Evolutionary conservation across 2,888 invertebrate species (phyloP), one percentile per base, ranked within the genome.

Genomic region (Acanthococcus lagerstroemiae): DNA sequence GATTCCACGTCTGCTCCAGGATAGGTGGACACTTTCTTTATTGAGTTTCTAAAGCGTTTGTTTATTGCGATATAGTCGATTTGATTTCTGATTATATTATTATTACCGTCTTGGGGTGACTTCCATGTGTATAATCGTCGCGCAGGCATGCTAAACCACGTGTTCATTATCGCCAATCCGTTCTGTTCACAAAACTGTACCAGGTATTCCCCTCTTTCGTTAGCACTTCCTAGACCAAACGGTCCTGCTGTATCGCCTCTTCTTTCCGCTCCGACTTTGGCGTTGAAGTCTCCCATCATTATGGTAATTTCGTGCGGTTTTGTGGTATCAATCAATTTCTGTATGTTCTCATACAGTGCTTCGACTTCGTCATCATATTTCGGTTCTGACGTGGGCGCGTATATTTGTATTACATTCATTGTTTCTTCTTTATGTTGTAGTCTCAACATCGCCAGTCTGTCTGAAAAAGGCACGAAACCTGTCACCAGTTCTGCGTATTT

Each of bases 31-130:
- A 37, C 37, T 37, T 7, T 9, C 15, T 37, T 37, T 7, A 37
- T 15, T 9, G 12, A 37, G 9, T 9, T 37, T 55, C 1, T 19
- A 24, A n/a, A n/a, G 69, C 67, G 66, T 71, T 70, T 27, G 19
- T 24, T 70, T 37, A 72, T 69, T 30, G 69, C 46, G 4, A 72
- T 69, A 45, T 44, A 72, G 58, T 72, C 68, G 30, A 71, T 72
- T 68, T 72, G 71, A 67, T 72, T 72, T 68, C 70, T 67, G 12
- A 70, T 68, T 17, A 71, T 70, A 54, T 67, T 68, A 15, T 67
- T 63, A 61, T n/a, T n/a, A 9, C 17, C 56, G 44, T 72, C 69
- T 21, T 61, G 65, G 24, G 70, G 70, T 21, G 70, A 70, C 61
- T 66, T 71, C 71, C 71, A 72, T 15, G 72, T 45, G 21, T 50